Evolutionary conservation across 1,140 invertebrate genomes (phyloP).

Genomic region (Samia ricini): DNA sequence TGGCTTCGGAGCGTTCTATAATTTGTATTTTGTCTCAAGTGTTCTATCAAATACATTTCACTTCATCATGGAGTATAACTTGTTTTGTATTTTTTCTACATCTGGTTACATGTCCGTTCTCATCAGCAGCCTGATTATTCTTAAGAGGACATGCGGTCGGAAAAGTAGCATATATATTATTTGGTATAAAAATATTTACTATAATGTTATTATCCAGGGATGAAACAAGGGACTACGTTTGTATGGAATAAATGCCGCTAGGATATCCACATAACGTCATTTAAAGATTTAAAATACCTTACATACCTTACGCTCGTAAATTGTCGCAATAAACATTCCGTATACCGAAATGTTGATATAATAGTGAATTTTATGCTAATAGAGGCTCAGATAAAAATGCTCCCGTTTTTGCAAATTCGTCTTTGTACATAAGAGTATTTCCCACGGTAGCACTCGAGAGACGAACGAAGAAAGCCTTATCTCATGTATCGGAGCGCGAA

Average conservation of each 20-base stretch:
- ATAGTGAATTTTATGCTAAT: slow-evolving; percentile 24
- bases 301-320: slow-evolving; percentile 1
- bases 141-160: too few species aligned
- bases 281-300: slow-evolving; percentile 1
- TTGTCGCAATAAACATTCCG: neutral
- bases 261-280: neutral
- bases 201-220: too few species aligned
- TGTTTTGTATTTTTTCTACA: neutral
- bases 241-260: too few species aligned
- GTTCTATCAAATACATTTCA: slow-evolving; percentile 5
- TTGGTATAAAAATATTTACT: too few species aligned
- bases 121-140: neutral
- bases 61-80: neutral
- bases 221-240: too few species aligned
- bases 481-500: slow-evolving; percentile 60
- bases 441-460: slow-evolving; percentile 62
- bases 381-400: slow-evolving; percentile 30
- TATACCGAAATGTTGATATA: slow-evolving; percentile 14
- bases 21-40: slow-evolving; percentile 10
- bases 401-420: slow-evolving; percentile 47
- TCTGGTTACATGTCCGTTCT: neutral
- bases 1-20: slow-evolving; percentile 19
- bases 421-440: slow-evolving; percentile 38
- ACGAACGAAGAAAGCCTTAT: slow-evolving; percentile 64
- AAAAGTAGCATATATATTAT: too few species aligned